Evolutionary conservation across 2,113 vertebrate species (phyloP), one percentile per base, ranked within the genome.

Genomic region (Labrus mixtus): DNA sequence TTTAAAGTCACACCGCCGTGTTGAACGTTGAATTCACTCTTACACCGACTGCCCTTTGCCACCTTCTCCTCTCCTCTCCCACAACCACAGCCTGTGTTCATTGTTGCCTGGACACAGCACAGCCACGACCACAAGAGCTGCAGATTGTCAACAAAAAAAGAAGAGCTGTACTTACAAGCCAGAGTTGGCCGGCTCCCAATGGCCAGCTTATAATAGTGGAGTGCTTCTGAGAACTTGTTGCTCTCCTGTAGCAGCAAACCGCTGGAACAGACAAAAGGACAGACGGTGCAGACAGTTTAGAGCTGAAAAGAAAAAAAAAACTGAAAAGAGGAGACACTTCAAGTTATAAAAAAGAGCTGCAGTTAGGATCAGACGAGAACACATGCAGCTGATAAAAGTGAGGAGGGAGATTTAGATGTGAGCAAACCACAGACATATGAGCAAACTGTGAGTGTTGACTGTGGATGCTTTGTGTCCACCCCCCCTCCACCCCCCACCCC

Each of bases 161-260:
- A 76, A 79, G 43, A 83, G 69, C 82, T 86, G 91, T 96, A 98
- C 98, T 97, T 95, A 99, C 98, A 99, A 91, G 98, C 98, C 88
- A 99, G 91, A 41, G 98, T 99, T 82, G 98, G 98, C 92, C 98
- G 95, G 93, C 97, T 98, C 86, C 97, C 96, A 68, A 99, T 96
- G 46, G 98, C 98, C 95, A 99, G 89, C 89, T 98, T 98, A 88
- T 99, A 99, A 93, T 99, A 99, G 94, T 97, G 96, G 22, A 99
- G 93, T 0, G 98, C 98, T 91, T 99, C 97, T 29, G 96, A 93
- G 93, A 98, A 97, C 79, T 97, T 96, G 95, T 95, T 97, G 93
- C 96, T 98, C 90, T 99, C 98, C 89, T 99, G 98, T 15, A 99
- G 96, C 77, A 99, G 95, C 84, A 99, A 94, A 84, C 98, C 98